Conservation (phyloP, 2,888 invertebrate genomes). For the Xylota sylvarum region DNA sequence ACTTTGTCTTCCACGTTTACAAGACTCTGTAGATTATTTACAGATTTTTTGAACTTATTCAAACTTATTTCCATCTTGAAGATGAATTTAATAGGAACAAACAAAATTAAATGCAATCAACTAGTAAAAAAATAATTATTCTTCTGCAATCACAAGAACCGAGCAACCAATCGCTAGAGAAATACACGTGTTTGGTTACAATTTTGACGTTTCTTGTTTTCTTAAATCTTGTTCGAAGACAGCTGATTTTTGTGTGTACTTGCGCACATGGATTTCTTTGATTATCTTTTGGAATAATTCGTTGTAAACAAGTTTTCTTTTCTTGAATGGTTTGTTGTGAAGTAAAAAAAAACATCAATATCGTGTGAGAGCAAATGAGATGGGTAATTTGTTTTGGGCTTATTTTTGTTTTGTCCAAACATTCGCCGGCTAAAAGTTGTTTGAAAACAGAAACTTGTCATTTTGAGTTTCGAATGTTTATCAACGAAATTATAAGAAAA, state of each 20-base stretch:
- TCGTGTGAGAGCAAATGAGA: conserved; percentile 13
- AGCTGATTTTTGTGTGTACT: conserved; percentile 54
- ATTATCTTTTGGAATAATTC: not conserved
- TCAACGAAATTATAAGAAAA: not conserved
- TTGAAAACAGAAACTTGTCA: not conserved
- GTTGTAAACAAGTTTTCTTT: not conserved
- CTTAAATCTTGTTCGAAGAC: conserved; percentile 12
- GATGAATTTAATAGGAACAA: not conserved
- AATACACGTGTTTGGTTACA: conserved; percentile 35
- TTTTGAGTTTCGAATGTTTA: not conserved
- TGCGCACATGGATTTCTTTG: conserved; percentile 28
- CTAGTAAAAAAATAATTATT: not conserved
- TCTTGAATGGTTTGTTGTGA: not conserved
- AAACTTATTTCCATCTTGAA: conserved; percentile 81
- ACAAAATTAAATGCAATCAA: conserved; percentile 1
- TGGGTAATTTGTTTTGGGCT: conserved; percentile 24
- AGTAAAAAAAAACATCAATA: conserved; percentile 12
- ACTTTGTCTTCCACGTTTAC: conserved; percentile 73
- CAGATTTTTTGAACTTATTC: conserved; percentile 80
- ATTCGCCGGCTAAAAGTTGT: conserved; percentile 15
- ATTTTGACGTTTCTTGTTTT: conserved; percentile 44
- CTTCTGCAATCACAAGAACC: not conserved
- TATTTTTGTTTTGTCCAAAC: conserved; percentile 1
- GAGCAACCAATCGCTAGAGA: not conserved
- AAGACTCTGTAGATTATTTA: conserved; percentile 78